Conservation (phyloP, 2,797 vertebrate species). For the Trematomus bernacchii region DNA sequence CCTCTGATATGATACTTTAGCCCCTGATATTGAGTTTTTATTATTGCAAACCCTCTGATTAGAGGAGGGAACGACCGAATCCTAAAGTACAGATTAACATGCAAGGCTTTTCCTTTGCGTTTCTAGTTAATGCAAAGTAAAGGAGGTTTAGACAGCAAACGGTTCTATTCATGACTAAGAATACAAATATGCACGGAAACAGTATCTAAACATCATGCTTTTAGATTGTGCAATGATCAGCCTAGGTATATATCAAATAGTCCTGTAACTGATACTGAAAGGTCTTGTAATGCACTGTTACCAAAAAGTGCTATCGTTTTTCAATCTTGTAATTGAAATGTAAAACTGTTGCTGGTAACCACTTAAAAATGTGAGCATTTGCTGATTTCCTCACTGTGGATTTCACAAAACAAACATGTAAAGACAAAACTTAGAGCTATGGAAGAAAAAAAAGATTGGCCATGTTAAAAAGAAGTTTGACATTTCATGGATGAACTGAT, state of each 20-base stretch:
- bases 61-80: background rate
- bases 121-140: background rate
- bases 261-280: background rate
- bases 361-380: background rate
- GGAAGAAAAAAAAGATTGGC: too few species aligned
- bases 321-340: background rate
- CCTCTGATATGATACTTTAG: conserved; percentile 22
- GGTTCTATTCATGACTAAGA: background rate
- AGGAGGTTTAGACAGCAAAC: background rate
- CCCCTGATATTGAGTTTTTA: background rate
- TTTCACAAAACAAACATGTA: background rate
- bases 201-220: background rate
- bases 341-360: background rate
- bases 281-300: too few species aligned
- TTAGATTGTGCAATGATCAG: background rate
- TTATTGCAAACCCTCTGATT: background rate
- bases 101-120: background rate
- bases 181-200: background rate
- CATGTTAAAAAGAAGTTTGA: background rate
- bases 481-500: background rate
- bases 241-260: background rate
- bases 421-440: background rate
- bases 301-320: too few species aligned
- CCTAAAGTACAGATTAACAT: background rate
- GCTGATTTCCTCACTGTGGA: background rate